A percentile compares a stretch with the other conserved stretches of the same genome.
Evolutionary conservation across 2,888 invertebrate species (phyloP).

Genomic region (Pachliopta kotzebuea): DNA sequence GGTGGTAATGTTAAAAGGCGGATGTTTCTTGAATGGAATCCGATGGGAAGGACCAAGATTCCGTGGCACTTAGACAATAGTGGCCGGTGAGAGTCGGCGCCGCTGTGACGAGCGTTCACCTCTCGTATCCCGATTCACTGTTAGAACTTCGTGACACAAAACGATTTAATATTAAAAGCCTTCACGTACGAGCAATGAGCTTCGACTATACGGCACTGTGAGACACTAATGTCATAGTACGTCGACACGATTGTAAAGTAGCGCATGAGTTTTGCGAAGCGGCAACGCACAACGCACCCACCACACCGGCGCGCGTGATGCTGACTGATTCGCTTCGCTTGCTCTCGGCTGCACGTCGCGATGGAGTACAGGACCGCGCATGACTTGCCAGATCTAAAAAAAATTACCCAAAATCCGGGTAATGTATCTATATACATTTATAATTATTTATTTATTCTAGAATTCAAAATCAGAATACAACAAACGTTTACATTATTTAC

Average conservation of each 20-base stretch:
- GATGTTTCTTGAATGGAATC: constrained; percentile 73
- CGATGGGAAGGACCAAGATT: constrained; percentile 78
- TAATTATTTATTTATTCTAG: no score
- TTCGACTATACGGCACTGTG: constrained; percentile 64
- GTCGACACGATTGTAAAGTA: constrained; percentile 70
- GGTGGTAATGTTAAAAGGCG: constrained; percentile 64
- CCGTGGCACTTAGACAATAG: constrained; percentile 79
- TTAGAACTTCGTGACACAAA: constrained; percentile 49
- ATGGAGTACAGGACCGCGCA: constrained; percentile 16
- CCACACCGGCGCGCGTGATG: constrained; percentile 70
- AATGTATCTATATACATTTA: no score
- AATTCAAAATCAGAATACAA: no score
- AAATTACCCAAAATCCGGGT: constrained; percentile 5
- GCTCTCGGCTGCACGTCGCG: constrained; percentile 37
- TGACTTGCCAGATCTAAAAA: constrained; percentile 12
- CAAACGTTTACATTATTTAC: neutral
- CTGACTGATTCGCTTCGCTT: constrained; percentile 69
- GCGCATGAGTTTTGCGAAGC: constrained; percentile 66
- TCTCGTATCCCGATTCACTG: constrained; percentile 67
- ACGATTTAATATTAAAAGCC: constrained; percentile 40
- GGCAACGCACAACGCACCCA: constrained; percentile 51
- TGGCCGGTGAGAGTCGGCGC: constrained; percentile 77
- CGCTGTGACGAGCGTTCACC: constrained; percentile 78
- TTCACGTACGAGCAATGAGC: constrained; percentile 53
- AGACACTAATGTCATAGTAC: constrained; percentile 63